Percentiles rank a stretch among this genome's conserved stretches.
Conservation (phyloP, 1,140 invertebrate species). For the Calycopis cecrops region DNA sequence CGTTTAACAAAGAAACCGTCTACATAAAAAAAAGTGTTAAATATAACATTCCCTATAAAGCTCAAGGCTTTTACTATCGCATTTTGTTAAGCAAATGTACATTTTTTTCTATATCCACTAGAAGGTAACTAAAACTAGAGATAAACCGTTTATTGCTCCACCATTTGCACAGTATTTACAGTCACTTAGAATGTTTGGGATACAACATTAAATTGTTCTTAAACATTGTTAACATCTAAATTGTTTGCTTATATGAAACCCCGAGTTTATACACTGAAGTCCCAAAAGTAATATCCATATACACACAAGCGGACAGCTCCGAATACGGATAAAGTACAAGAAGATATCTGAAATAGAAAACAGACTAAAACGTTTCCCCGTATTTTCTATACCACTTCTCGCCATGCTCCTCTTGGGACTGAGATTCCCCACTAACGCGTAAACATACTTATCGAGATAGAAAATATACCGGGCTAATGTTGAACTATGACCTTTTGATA, state of each 20-base stretch:
- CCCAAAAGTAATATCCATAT: constrained; percentile 34
- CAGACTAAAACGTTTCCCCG: constrained; percentile 41
- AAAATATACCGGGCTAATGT: constrained; percentile 16
- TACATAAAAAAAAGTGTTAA: no score
- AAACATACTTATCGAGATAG: constrained; percentile 44
- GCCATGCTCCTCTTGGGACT: constrained; percentile 34
- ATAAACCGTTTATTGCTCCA: neutral
- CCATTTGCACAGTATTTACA: constrained; percentile 9
- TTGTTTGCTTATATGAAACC: constrained; percentile 12
- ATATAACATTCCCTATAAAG: neutral
- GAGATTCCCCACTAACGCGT: constrained; percentile 39
- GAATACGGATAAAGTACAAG: constrained; percentile 26
- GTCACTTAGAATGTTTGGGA: constrained; percentile 8
- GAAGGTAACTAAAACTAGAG: neutral
- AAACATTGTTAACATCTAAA: constrained; percentile 11
- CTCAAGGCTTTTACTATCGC: neutral
- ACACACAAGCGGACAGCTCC: constrained; percentile 37
- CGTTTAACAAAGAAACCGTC: no score
- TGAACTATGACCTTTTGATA: constrained; percentile 16
- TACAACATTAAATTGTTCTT: constrained; percentile 6
- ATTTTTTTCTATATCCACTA: neutral
- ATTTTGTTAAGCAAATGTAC: constrained; percentile 6
- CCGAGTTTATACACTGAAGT: constrained; percentile 17
- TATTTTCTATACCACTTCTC: constrained; percentile 51
- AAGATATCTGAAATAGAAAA: constrained; percentile 40